These are phyloP conservation scores for Dendrocopos noguchii DNA, from an alignment of 2,113 vertebrate genomes.

Conservation along the genomic window DNA sequence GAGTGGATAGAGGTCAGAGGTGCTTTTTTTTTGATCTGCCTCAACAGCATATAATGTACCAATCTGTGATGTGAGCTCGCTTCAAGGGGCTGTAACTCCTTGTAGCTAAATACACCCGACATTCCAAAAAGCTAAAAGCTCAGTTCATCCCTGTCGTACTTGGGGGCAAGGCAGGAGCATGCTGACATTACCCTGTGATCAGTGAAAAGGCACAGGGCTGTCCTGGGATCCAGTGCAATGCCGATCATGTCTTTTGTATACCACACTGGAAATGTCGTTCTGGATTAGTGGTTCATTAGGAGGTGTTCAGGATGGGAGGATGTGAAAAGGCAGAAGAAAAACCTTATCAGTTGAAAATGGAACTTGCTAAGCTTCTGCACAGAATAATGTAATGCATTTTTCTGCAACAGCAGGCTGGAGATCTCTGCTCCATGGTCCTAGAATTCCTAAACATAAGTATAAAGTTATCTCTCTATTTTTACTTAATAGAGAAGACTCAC, in stretches of 20 bases:
- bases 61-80: neutral
- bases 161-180: fast-evolving
- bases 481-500: neutral
- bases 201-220: neutral
- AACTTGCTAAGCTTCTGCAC: neutral
- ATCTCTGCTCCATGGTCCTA: neutral
- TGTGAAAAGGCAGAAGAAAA: conserved; percentile 24
- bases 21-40: neutral
- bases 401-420: neutral
- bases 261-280: neutral
- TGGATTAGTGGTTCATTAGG: neutral
- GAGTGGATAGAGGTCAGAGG: neutral
- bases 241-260: neutral
- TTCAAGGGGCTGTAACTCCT: neutral
- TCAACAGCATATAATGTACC: neutral
- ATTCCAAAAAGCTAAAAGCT: neutral
- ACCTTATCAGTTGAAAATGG: neutral
- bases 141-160: fast-evolving
- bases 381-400: neutral
- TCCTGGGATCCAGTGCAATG: neutral
- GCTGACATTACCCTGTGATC: neutral
- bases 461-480: neutral
- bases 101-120: neutral
- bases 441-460: neutral
- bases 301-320: neutral